Conservation (phyloP, 2,888 invertebrate species). For the Melanostoma scalare region DNA sequence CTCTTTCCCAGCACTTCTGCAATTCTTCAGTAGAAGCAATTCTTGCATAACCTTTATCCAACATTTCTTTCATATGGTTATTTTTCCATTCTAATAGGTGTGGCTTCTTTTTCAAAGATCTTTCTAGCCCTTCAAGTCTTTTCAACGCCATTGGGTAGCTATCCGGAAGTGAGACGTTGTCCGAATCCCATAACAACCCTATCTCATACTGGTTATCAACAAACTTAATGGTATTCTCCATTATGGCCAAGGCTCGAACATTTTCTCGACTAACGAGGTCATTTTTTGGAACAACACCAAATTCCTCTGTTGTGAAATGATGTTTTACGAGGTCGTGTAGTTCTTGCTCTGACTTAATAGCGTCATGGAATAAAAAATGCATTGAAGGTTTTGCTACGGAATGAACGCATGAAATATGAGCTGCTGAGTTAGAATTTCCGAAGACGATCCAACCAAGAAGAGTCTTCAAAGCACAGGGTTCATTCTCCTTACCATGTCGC, state of each 20-base stretch:
- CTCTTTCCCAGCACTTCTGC: conserved; percentile 24
- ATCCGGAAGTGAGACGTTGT: conserved; percentile 20
- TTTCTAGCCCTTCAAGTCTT: background rate
- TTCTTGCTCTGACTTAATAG: conserved; percentile 24
- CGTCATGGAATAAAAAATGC: conserved; percentile 43
- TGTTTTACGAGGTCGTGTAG: conserved; percentile 35
- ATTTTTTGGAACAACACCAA: conserved; percentile 16
- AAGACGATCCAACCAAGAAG: conserved; percentile 50
- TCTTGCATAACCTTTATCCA: conserved; percentile 37
- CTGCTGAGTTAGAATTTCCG: conserved; percentile 15
- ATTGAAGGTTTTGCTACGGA: conserved; percentile 11
- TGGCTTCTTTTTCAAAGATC: conserved; percentile 31
- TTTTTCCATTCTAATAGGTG: conserved; percentile 2
- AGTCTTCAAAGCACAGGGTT: conserved; percentile 33
- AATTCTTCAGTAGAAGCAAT: conserved; percentile 40
- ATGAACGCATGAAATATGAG: background rate
- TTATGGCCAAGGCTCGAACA: conserved; percentile 13
- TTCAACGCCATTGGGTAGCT: conserved; percentile 16
- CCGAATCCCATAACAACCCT: conserved; percentile 24
- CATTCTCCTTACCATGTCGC: conserved; percentile 20
- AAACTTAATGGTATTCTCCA: conserved; percentile 17
- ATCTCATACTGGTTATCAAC: conserved; percentile 20
- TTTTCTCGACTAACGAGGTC: conserved; percentile 11
- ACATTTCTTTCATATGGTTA: conserved; percentile 3
- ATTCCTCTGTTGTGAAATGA: conserved; percentile 29